phyloP scores from a whole-genome alignment of 2,888 invertebrate genomes.

The Synanthedon vespiformis region DNA sequence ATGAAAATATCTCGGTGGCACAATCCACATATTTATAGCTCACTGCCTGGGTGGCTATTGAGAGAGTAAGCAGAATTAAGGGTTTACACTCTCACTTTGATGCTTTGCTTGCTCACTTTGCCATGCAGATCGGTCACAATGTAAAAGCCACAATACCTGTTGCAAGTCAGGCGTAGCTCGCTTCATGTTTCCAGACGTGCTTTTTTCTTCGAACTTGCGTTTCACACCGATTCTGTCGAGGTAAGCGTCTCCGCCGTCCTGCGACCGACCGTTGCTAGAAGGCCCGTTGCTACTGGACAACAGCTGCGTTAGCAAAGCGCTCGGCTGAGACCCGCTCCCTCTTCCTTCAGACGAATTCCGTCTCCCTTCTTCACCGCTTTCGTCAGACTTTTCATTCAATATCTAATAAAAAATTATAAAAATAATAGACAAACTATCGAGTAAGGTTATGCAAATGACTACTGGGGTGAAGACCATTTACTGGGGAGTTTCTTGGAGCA shows the following conservation, averaged over 20 bases:
- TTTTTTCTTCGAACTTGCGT: conserved; percentile 68
- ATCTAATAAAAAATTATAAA: conserved; percentile 62
- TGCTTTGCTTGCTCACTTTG: too few species aligned
- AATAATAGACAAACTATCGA: conserved; percentile 1
- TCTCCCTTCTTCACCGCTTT: conserved; percentile 76
- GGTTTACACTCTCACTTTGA: too few species aligned
- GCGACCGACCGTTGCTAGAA: conserved; percentile 39
- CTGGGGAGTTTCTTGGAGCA: too few species aligned
- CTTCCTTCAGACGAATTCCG: conserved; percentile 37
- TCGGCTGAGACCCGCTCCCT: conserved; percentile 45
- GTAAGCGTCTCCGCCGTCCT: conserved; percentile 39
- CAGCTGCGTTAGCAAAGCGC: conserved; percentile 68
- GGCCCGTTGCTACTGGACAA: conserved; percentile 49
- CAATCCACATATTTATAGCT: too few species aligned
- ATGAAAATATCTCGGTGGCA: too few species aligned
- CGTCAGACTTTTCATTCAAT: conserved; percentile 85
- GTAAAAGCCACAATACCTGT: conserved; percentile 33
- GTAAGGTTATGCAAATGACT: too few species aligned
- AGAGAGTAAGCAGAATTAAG: too few species aligned
- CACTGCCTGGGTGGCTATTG: too few species aligned
- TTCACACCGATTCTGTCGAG: conserved; percentile 48
- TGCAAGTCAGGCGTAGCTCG: conserved; percentile 60
- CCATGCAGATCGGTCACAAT: too few species aligned
- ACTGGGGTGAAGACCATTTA: too few species aligned
- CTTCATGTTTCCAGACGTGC: conserved; percentile 73